Conservation (phyloP, 2,888 invertebrate species). For the Philereme vetulata region DNA sequence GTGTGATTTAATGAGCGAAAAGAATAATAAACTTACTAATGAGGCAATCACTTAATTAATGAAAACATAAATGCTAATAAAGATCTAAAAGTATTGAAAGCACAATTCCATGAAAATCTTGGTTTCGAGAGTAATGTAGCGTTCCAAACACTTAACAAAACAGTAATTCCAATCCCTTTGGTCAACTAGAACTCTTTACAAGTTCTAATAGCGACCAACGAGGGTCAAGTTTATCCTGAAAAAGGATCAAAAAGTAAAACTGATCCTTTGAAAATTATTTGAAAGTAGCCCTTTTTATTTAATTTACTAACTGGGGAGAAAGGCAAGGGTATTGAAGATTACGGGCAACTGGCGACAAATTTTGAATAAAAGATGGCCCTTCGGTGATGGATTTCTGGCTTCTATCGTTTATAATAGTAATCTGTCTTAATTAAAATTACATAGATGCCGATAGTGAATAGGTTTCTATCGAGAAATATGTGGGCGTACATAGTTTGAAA, state of each 20-base stretch:
- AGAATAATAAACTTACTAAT: too few relatives aligned
- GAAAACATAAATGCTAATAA: too few relatives aligned
- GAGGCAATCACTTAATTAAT: too few relatives aligned
- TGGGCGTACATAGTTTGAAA: constrained; percentile 15
- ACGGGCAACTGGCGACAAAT: constrained; percentile 7
- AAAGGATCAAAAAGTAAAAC: constrained; percentile 43
- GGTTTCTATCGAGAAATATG: constrained; percentile 22
- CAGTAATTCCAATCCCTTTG: constrained; percentile 43
- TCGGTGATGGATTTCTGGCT: background rate
- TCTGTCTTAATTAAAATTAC: too few relatives aligned
- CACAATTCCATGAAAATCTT: too few relatives aligned
- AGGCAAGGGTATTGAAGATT: constrained; percentile 15
- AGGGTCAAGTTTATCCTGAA: constrained; percentile 38
- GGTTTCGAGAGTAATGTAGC: background rate
- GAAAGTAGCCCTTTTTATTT: constrained; percentile 36
- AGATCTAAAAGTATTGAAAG: too few relatives aligned
- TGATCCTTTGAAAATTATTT: constrained; percentile 27
- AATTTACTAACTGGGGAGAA: constrained; percentile 25
- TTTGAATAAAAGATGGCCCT: constrained; percentile 15
- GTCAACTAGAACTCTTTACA: constrained; percentile 38
- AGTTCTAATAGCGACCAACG: constrained; percentile 41
- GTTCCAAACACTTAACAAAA: constrained; percentile 37
- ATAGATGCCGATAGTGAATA: background rate
- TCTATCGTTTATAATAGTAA: too few relatives aligned
- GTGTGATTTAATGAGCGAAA: too few relatives aligned